Percentiles rank a stretch among this genome's conserved stretches.
phyloP scores from a whole-genome alignment of 2,888 invertebrate genomes.

The Conchocele bisecta region DNA sequence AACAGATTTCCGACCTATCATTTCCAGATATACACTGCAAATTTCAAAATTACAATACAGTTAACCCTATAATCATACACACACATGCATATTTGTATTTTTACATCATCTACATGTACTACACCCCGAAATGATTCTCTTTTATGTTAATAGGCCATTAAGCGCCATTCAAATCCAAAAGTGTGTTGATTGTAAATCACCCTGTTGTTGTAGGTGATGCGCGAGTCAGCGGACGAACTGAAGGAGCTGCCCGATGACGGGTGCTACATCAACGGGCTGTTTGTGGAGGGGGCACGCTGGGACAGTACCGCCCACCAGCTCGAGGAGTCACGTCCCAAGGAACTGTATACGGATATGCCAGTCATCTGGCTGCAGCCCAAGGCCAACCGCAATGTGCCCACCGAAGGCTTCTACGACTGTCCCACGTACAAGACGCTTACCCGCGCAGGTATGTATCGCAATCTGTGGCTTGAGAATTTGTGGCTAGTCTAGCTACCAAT shows the following conservation, averaged over 20 bases:
- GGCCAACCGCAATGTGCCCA: slow-evolving; percentile 85
- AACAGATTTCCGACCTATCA: too few relatives aligned
- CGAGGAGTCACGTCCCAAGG: slow-evolving; percentile 81
- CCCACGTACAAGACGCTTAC: slow-evolving; percentile 88
- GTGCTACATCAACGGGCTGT: slow-evolving; percentile 82
- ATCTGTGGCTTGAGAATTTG: too few relatives aligned
- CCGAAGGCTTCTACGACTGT: slow-evolving; percentile 85
- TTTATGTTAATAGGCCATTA: too few relatives aligned
- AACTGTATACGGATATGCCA: slow-evolving; percentile 86
- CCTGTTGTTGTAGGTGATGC: slow-evolving; percentile 77
- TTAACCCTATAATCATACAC: too few relatives aligned
- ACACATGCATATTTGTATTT: too few relatives aligned
- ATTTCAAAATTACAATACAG: too few relatives aligned
- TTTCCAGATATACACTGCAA: too few relatives aligned
- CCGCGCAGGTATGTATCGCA: slow-evolving; percentile 83
- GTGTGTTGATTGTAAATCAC: too few relatives aligned
- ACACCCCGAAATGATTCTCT: too few relatives aligned
- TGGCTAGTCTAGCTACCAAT: too few relatives aligned
- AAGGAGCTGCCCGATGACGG: slow-evolving; percentile 79
- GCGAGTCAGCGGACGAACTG: slow-evolving; percentile 71
- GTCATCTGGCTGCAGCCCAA: slow-evolving; percentile 89
- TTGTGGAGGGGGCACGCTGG: slow-evolving; percentile 82
- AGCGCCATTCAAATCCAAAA: too few relatives aligned
- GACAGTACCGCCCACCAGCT: slow-evolving; percentile 71
- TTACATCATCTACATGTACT: too few relatives aligned